Conservation (phyloP, 1,140 invertebrate genomes). For the Odontomachus brunneus region DNA sequence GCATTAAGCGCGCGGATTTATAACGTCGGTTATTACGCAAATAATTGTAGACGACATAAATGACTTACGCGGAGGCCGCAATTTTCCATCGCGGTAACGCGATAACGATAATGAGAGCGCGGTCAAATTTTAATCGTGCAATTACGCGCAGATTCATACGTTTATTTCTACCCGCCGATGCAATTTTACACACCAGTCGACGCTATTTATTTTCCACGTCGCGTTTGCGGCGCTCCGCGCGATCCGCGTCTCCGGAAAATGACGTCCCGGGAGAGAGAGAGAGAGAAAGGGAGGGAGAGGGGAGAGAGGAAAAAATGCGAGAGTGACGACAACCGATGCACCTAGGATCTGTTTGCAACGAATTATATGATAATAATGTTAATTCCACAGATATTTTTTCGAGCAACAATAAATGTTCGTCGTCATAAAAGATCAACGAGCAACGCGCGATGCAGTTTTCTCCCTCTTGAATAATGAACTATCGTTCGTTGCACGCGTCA, state of each 20-base stretch:
- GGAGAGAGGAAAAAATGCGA: background rate
- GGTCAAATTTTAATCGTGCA: slow-evolving; percentile 63
- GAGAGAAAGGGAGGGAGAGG: background rate
- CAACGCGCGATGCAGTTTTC: no score
- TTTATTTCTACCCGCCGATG: slow-evolving; percentile 58
- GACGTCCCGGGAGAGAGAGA: slow-evolving; percentile 7
- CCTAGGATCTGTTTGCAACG: background rate
- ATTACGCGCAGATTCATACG: slow-evolving; percentile 58
- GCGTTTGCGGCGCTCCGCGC: slow-evolving; percentile 19
- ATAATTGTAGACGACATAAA: slow-evolving; percentile 63
- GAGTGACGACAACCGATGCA: background rate
- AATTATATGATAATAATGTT: no score
- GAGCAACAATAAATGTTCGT: no score
- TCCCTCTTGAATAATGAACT: no score
- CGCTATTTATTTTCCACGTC: slow-evolving; percentile 54
- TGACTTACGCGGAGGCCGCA: slow-evolving; percentile 58
- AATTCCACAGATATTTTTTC: no score
- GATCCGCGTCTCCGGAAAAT: slow-evolving; percentile 5
- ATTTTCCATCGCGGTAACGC: slow-evolving; percentile 61
- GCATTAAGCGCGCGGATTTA: slow-evolving; percentile 51
- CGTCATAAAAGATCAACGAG: no score
- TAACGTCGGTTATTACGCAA: slow-evolving; percentile 60
- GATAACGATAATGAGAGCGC: slow-evolving; percentile 61
- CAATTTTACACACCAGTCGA: slow-evolving; percentile 45
- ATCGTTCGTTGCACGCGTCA: no score